phyloP scores from a whole-genome alignment of 2,888 invertebrate genomes.

The Parelbella ahira region DNA sequence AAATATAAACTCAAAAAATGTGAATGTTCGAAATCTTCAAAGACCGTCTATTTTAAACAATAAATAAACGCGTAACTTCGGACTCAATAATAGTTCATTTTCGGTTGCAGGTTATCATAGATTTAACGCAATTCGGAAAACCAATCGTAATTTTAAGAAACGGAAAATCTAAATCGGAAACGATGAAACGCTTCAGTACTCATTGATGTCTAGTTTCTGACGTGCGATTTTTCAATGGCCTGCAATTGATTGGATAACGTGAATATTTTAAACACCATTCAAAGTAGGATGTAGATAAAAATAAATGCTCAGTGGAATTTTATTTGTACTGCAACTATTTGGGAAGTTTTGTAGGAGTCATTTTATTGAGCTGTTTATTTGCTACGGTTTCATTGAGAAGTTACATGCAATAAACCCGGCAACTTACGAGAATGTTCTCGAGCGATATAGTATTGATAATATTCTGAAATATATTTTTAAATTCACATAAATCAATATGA shows the following conservation, averaged over 20 bases:
- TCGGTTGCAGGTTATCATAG: slow-evolving; percentile 6
- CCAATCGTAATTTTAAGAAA: slow-evolving; percentile 7
- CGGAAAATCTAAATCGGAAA: slow-evolving; percentile 4
- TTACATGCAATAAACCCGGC: too few species aligned
- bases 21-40: too few species aligned
- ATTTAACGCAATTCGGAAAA: slow-evolving; percentile 14
- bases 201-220: slow-evolving; percentile 17
- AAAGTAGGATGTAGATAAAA: slow-evolving; percentile 13
- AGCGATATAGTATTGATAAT: too few species aligned
- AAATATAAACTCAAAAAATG: too few species aligned
- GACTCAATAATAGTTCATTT: slow-evolving; percentile 12
- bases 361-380: too few species aligned
- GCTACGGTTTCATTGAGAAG: too few species aligned
- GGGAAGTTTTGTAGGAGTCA: too few species aligned
- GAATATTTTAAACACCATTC: slow-evolving; percentile 2
- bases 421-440: too few species aligned
- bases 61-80: neutral
- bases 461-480: too few species aligned
- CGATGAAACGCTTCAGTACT: slow-evolving; percentile 11
- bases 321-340: slow-evolving; percentile 1
- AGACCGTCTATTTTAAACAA: too few species aligned
- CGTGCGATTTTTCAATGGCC: slow-evolving; percentile 7
- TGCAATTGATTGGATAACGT: neutral
- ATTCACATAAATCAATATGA: too few species aligned
- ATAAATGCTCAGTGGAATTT: slow-evolving; percentile 7